These are phyloP conservation scores for Macaria notata DNA, from an alignment of 2,888 invertebrate species.

Conservation along the genomic window DNA sequence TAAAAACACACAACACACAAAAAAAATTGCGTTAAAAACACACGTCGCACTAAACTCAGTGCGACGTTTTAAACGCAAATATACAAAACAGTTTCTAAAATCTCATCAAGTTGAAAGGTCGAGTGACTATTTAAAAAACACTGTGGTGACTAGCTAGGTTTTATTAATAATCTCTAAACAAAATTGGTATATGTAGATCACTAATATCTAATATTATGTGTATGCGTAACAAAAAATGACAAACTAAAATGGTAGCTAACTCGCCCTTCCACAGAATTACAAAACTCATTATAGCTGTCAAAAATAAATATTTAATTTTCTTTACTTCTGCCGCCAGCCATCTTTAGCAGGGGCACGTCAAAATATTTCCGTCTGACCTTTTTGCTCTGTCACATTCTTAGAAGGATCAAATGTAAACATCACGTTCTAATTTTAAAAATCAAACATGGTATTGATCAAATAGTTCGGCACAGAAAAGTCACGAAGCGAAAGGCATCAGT, in stretches of 20 bases:
- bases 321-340: constrained; percentile 43
- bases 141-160: no score
- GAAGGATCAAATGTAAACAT: constrained; percentile 68
- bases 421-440: constrained; percentile 49
- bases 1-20: no score
- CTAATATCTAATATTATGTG: no score
- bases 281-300: constrained; percentile 57
- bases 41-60: no score
- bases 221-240: not conserved
- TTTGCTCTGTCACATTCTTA: constrained; percentile 51
- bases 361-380: constrained; percentile 43
- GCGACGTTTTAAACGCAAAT: no score
- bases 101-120: no score
- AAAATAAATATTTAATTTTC: constrained; percentile 56
- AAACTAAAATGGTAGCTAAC: constrained; percentile 45
- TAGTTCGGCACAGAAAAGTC: constrained; percentile 48
- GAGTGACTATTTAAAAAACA: no score
- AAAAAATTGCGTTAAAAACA: no score
- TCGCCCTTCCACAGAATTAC: constrained; percentile 63
- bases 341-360: constrained; percentile 61
- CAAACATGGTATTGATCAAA: constrained; percentile 54
- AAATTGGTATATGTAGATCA: no score
- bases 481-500: constrained; percentile 53
- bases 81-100: no score
- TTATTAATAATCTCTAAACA: no score